These are phyloP conservation scores for Eueides isabella DNA, from an alignment of 1,140 invertebrate species.

Conservation along the genomic window DNA sequence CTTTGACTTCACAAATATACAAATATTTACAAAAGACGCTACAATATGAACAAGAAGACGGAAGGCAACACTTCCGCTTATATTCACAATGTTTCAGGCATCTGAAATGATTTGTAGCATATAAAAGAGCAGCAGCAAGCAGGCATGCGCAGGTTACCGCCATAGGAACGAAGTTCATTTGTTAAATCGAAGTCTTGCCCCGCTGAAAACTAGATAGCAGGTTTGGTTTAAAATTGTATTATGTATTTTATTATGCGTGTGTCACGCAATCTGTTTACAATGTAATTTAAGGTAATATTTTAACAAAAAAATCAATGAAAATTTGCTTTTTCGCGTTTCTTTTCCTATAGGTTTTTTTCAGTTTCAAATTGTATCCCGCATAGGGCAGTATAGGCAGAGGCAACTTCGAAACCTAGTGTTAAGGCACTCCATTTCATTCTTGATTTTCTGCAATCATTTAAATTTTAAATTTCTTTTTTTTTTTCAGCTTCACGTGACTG, in stretches of 20 bases:
- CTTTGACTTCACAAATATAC: too few species aligned
- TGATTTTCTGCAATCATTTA: too few species aligned
- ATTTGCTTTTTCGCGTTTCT: too few species aligned
- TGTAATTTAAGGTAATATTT: not conserved
- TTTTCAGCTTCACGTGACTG: too few species aligned
- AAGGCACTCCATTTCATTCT: too few species aligned
- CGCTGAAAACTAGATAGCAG: slow-evolving; percentile 7
- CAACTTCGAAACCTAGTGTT: too few species aligned
- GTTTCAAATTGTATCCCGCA: too few species aligned
- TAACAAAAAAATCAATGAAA: too few species aligned
- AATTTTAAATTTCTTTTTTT: too few species aligned
- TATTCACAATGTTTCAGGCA: not conserved
- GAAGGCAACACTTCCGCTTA: not conserved
- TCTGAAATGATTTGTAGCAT: slow-evolving; percentile 1
- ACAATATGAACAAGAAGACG: not conserved
- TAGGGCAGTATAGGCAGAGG: too few species aligned
- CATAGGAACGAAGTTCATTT: slow-evolving; percentile 26
- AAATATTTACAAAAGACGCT: not conserved
- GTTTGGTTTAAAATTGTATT: slow-evolving; percentile 14
- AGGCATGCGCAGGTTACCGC: slow-evolving; percentile 9
- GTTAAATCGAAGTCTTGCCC: slow-evolving; percentile 33
- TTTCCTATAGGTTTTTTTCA: too few species aligned
- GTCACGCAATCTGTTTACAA: not conserved
- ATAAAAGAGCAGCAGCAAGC: not conserved
- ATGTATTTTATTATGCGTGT: not conserved